A percentile compares a stretch with the other conserved stretches of the same genome.
Conservation (phyloP, 2,797 vertebrate genomes). For the Bovichtus variegatus region DNA sequence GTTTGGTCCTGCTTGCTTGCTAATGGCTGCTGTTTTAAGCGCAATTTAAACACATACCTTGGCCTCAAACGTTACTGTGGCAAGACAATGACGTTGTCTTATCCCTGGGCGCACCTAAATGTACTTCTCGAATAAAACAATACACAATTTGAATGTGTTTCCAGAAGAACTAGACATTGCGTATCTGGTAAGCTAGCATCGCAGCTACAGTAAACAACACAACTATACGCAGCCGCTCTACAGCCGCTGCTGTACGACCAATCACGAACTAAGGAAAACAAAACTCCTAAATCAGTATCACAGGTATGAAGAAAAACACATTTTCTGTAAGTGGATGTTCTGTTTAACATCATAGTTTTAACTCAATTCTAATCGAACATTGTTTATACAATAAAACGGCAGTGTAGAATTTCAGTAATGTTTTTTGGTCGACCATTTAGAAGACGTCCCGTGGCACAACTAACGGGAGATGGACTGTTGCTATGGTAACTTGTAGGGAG, state of each 20-base stretch:
- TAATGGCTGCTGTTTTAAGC: slow-evolving; percentile 12
- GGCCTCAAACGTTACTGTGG: neutral
- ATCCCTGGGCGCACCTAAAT: neutral
- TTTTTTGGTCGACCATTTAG: slow-evolving; percentile 54
- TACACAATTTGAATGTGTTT: neutral
- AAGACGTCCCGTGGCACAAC: slow-evolving; percentile 29
- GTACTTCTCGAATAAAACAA: neutral
- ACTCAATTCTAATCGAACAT: accelerated
- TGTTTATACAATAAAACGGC: accelerated
- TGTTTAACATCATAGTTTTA: accelerated
- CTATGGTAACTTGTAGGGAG: slow-evolving; percentile 32
- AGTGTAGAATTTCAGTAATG: accelerated
- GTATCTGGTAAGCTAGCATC: slow-evolving; percentile 19
- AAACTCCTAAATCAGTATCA: neutral
- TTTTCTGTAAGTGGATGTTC: accelerated
- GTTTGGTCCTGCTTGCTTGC: slow-evolving; percentile 8
- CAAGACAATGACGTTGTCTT: neutral
- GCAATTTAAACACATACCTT: slow-evolving; percentile 52
- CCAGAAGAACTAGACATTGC: neutral
- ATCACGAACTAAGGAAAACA: slow-evolving; percentile 13
- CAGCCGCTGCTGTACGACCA: slow-evolving; percentile 31
- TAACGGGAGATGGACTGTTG: neutral
- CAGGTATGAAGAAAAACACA: accelerated
- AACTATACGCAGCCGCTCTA: neutral
- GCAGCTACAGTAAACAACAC: slow-evolving; percentile 67